Evolutionary conservation across 2,113 vertebrate genomes (phyloP).

Genomic region (Micromys minutus): DNA sequence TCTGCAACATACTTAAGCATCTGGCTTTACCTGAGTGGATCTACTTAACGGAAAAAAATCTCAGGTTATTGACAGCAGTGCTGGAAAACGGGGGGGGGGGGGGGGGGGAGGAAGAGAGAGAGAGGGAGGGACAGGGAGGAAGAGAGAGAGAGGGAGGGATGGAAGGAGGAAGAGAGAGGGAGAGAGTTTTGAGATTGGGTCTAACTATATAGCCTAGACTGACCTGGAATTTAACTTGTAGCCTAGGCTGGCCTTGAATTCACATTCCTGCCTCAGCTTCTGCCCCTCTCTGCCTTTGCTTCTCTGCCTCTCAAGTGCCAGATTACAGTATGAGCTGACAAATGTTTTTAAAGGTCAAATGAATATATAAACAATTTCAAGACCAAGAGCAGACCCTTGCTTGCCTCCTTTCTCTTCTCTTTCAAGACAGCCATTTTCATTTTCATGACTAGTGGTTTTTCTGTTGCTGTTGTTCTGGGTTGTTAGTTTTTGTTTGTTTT

Average conservation of each 20-base stretch:
- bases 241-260: neutral
- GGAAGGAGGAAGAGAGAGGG: too few relatives aligned
- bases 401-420: neutral
- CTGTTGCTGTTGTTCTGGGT: neutral
- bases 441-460: slow-evolving; percentile 15
- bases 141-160: too few relatives aligned
- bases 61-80: neutral
- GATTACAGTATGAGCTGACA: neutral
- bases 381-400: neutral
- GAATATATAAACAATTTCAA: neutral
- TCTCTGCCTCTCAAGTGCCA: neutral
- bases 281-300: neutral
- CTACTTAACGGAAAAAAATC: neutral
- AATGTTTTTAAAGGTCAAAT: neutral
- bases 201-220: neutral
- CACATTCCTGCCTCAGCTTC: neutral
- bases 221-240: neutral
- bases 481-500: neutral
- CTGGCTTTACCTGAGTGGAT: neutral
- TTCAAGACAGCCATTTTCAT: neutral
- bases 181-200: neutral
- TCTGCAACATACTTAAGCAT: neutral
- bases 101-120: too few relatives aligned
- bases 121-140: too few relatives aligned
- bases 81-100: too few relatives aligned